Percentiles rank a stretch among this genome's conserved stretches.
Conservation (phyloP, 2,797 vertebrate genomes). For the Sus cebifrons region DNA sequence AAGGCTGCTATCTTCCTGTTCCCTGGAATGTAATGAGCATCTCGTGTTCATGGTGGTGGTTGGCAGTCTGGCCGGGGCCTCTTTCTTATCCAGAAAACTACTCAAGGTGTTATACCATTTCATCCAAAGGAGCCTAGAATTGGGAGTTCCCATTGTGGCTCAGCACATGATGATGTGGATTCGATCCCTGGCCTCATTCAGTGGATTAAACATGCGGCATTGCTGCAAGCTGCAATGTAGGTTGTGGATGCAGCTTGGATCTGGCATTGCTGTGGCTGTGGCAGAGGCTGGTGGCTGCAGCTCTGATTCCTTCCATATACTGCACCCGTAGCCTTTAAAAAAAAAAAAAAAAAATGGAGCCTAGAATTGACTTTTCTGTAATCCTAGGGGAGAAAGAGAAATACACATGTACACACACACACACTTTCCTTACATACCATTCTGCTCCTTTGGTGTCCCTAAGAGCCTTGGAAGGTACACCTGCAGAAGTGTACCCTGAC, state of each 20-base stretch:
- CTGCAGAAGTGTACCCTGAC: background rate
- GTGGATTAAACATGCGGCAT: no score
- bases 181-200: no score
- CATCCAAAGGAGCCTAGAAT: slow-evolving; percentile 34
- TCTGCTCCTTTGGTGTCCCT: background rate
- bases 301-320: no score
- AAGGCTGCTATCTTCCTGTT: background rate
- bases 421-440: background rate
- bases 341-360: background rate
- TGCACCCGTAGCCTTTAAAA: no score
- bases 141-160: background rate
- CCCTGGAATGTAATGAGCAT: background rate
- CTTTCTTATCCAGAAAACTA: slow-evolving; percentile 33
- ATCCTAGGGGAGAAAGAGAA: background rate
- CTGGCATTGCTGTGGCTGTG: no score
- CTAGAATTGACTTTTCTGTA: slow-evolving; percentile 30
- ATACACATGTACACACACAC: no score
- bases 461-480: background rate
- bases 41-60: background rate
- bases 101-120: background rate
- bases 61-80: background rate
- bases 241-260: no score
- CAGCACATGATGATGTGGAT: no score
- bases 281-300: no score
- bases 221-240: no score